Base-by-base conservation (phyloP, 37 sponge, comb jelly and placozoan genomes). In the Beroe ovata region DNA sequence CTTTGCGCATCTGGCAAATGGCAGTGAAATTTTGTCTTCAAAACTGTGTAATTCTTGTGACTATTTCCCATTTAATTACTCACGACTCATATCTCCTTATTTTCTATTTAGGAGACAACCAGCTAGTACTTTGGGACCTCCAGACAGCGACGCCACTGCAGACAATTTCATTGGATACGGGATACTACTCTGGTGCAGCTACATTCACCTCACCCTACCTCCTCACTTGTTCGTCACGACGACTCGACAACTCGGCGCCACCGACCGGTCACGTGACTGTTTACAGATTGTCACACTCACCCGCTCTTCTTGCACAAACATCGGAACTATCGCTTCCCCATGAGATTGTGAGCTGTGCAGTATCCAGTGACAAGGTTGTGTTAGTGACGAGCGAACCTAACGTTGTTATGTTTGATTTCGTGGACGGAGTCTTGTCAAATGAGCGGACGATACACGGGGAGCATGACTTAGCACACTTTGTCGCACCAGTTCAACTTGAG, bases 381-480 rank as follows among this genome's bases (percentile, higher is more conserved):
- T n/a, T 77, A 3, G 28, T 77, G 47, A 77, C 69, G 4, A 29
- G 69, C 1, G 36, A 66, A 66, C 33, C 69, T 33, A 66, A 66
- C 32, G 29, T 66, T 14, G 32, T 14, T 4, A 11, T 66, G 34
- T 66, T 29, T 30, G 32, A 66, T 25, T 66, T 66, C 8, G 33
- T 30, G n/a, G 84, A 41, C 22, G 84, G 84, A n/a, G 84, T 77
- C 1, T 40, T 77, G 84, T 39, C 54, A 38, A 41, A 36, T 11
- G 1, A 25, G 47, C 3, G 23, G 23, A 54, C 26, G 84, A 25
- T 39, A 11, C 54, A 42, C 26, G 84, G 54, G 8, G 84, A 77
- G n/a, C 8, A 33, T 23, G 54, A 77, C 4, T 77, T 39, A 23
- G 20, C 41, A 1, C 3, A 77, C 1, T 26, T 33, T 19, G 54